phyloP scores from a whole-genome alignment of 2,113 vertebrate genomes.

The Megaptera novaeangliae region DNA sequence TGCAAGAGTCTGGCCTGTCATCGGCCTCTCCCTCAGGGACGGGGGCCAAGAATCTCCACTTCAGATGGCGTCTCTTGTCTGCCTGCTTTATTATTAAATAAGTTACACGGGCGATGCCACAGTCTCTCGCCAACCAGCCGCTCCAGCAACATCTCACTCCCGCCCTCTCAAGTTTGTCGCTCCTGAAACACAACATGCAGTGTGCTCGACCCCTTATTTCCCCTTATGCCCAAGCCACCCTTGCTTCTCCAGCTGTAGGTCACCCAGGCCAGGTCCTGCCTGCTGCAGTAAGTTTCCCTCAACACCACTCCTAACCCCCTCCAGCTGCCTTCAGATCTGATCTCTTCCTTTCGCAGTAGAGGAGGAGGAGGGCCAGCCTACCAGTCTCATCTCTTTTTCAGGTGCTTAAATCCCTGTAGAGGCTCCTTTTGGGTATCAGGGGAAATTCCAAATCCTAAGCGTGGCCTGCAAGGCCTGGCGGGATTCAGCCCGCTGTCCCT shows the following conservation, averaged over 20 bases:
- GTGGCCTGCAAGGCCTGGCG: background rate
- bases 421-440: background rate
- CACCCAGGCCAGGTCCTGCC: too few relatives aligned
- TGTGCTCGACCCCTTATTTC: background rate
- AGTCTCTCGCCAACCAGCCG: background rate
- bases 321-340: background rate
- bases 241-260: background rate
- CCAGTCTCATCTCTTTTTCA: background rate
- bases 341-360: background rate
- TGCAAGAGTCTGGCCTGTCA: background rate
- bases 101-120: conserved; percentile 16
- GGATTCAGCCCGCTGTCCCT: too few relatives aligned
- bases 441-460: background rate
- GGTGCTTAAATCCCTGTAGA: background rate
- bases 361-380: background rate
- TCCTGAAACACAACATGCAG: background rate
- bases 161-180: background rate
- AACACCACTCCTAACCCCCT: fast-evolving
- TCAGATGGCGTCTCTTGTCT: conserved; percentile 59
- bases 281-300: background rate
- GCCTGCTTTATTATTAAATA: conserved; percentile 58
- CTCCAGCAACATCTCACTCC: background rate
- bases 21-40: conserved; percentile 16
- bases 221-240: fast-evolving
- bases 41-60: background rate